Percentiles rank a stretch among this genome's conserved stretches.
These are phyloP conservation scores for Camponotus pennsylvanicus DNA, from an alignment of 1,140 invertebrate species.

Conservation along the genomic window DNA sequence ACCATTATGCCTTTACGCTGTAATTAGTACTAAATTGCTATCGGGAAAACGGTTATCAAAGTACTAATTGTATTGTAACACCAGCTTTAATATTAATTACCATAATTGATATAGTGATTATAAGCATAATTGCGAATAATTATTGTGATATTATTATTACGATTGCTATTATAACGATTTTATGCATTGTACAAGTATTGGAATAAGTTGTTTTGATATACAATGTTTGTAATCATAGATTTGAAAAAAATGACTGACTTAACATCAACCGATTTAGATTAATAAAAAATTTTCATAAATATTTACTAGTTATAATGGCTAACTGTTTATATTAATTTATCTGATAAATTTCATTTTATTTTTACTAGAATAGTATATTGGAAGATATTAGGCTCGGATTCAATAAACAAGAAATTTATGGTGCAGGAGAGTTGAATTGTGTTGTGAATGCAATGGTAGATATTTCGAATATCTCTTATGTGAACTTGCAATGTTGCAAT, in stretches of 20 bases:
- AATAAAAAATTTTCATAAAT: neutral
- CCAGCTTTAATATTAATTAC: constrained; percentile 59
- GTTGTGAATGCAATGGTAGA: no score
- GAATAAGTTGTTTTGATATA: neutral
- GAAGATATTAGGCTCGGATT: no score
- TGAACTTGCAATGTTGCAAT: no score
- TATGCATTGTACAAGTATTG: neutral
- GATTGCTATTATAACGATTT: constrained; percentile 21
- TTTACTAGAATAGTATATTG: neutral
- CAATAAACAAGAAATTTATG: no score
- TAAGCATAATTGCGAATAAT: constrained; percentile 49
- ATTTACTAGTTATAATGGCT: neutral
- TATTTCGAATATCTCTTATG: no score
- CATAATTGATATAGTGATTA: constrained; percentile 57
- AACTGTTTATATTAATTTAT: neutral
- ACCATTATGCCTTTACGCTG: constrained; percentile 37
- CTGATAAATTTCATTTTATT: neutral
- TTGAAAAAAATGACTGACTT: neutral
- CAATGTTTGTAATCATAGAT: neutral
- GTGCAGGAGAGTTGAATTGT: no score
- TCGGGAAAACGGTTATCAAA: constrained; percentile 55
- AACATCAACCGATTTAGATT: neutral
- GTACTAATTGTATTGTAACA: constrained; percentile 55
- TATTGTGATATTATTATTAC: constrained; percentile 31
- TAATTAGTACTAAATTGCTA: constrained; percentile 54